Percentiles rank a stretch among this genome's conserved stretches.
Evolutionary conservation across 1,140 invertebrate species (phyloP).

Genomic region (Solen grandis): DNA sequence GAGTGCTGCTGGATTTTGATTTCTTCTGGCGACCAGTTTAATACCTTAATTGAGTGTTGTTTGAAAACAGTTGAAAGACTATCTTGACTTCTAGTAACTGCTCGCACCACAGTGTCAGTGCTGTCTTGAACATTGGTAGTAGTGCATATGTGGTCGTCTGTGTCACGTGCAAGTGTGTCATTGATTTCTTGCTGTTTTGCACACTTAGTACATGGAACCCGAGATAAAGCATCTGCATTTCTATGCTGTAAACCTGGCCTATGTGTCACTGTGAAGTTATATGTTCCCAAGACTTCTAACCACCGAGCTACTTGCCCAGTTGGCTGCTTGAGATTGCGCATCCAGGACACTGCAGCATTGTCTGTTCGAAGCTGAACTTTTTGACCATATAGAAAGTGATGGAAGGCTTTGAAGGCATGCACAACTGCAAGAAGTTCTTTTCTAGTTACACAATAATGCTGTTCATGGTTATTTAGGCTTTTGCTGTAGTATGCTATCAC

Average conservation of each 20-base stretch:
- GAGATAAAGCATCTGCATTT: slow-evolving; percentile 68
- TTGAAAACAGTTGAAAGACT: no score
- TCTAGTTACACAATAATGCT: slow-evolving; percentile 58
- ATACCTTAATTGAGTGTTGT: not conserved
- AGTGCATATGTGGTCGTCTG: no score
- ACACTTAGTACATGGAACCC: slow-evolving; percentile 50
- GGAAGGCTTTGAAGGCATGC: slow-evolving; percentile 37
- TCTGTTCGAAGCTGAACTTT: slow-evolving; percentile 58
- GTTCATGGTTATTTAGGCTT: slow-evolving; percentile 46
- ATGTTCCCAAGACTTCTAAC: slow-evolving; percentile 64
- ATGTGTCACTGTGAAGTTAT: slow-evolving; percentile 64
- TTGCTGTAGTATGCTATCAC: slow-evolving; percentile 41
- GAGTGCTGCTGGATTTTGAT: no score
- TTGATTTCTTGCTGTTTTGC: slow-evolving; percentile 4
- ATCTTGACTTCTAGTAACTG: not conserved
- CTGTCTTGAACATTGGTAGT: not conserved
- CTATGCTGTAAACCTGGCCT: slow-evolving; percentile 59
- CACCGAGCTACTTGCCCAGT: slow-evolving; percentile 64
- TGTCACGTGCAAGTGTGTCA: no score
- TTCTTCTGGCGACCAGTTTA: not conserved
- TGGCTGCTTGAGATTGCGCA: slow-evolving; percentile 56
- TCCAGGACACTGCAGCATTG: slow-evolving; percentile 64
- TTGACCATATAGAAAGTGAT: slow-evolving; percentile 60
- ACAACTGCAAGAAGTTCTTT: slow-evolving; percentile 58
- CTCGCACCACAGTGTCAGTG: not conserved